Conservation (phyloP, 2,113 vertebrate genomes). For the Poicephalus meyeri region DNA sequence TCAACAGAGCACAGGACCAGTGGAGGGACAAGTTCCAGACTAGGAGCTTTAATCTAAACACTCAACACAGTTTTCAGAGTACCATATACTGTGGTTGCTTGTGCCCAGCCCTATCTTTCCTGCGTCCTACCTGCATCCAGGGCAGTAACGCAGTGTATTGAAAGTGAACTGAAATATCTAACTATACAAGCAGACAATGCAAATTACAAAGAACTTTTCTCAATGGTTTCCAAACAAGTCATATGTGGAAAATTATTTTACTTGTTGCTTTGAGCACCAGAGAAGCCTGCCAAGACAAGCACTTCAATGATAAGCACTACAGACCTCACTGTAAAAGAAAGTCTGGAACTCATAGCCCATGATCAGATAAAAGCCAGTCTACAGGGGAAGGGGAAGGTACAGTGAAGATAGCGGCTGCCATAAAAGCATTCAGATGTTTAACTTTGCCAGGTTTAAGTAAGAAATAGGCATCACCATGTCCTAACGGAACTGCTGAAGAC, state of each 20-base stretch:
- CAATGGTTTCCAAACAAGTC: neutral
- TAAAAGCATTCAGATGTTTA: neutral
- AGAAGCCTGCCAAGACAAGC: neutral
- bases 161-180: neutral
- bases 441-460: neutral
- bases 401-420: neutral
- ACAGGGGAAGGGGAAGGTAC: neutral
- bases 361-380: neutral
- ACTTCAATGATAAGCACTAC: neutral
- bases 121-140: neutral
- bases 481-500: neutral
- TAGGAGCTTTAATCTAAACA: neutral
- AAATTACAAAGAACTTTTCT: neutral
- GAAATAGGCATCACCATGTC: neutral
- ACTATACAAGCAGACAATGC: neutral
- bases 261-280: neutral
- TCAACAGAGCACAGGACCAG: neutral
- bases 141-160: neutral
- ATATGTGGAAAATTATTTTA: neutral
- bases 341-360: neutral
- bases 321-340: neutral
- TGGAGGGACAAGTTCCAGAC: neutral
- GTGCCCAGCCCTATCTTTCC: neutral
- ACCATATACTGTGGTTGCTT: neutral
- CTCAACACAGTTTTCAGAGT: neutral